Evolutionary conservation across 2,113 vertebrate species (phyloP), one percentile per base, ranked within the genome.

Genomic region (Pristiophorus japonicus): DNA sequence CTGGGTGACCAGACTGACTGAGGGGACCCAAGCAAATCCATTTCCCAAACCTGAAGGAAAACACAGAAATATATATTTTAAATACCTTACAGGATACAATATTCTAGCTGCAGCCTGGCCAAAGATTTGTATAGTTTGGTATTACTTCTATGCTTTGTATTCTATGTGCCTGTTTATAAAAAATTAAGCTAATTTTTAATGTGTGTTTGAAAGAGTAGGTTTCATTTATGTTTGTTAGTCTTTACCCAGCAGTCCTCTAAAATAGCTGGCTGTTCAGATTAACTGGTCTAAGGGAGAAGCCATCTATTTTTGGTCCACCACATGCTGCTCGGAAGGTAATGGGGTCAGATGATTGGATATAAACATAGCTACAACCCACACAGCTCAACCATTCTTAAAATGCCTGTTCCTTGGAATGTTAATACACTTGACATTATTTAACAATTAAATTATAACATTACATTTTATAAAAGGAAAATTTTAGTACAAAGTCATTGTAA

Each of bases 1-100:
- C 95, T 97, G 97, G 96, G 96, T 98, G 96, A 98, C 97, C 96
- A 98, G 97, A 96, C 97, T 98, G 96, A 97, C 97, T 47, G 97
- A 97, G 84, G 97, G 96, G 85, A 97, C 96, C 98, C 97, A 98
- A 0, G 97, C 96, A 84, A 98, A 97, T 90, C 97, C 97, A 62
- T 98, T 97, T 18, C 97, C 97, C 0, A 96, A 95, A 67, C 98
- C 98, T 98, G 96, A 95, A 96, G 95, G 73, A 65, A 85, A 7
- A 55, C 34, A 91, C 59, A 90, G 30, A 59, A 90, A 62, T 16
- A 81, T 7, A 81, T 0, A 20, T 81, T 6, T 81, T 78, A 42
- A 42, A 81, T n/a, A n/a, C n/a, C n/a, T n/a, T n/a, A 30, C 34
- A 78, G 10, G 30, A 75, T 70, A 7, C 73, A 78, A 78, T 34